Base-by-base conservation (phyloP, 2,113 vertebrate species). In the Gila orcuttii region DNA sequence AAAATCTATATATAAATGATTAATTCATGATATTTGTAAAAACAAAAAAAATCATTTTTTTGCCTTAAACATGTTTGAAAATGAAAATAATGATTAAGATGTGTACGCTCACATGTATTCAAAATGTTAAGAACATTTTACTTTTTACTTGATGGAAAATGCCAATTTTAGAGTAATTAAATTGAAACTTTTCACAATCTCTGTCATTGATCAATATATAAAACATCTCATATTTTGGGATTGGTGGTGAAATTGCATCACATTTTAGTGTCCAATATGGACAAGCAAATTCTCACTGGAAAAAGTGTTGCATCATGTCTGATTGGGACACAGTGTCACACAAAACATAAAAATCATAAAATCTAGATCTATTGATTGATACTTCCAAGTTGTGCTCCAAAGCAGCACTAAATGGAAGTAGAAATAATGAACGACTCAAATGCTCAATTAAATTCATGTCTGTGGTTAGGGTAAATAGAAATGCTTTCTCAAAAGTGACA, bases 401-500 rank as follows among this genome's bases (percentile, higher is more conserved):
- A 82, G 62, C 28, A 82, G 25, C 47, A 71, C 42, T 83, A 52
- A 71, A 73, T 25, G 33, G 21, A 73, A 52, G 50, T 6, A 52
- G 47, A 23, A 33, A 39, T 74, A 86, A 83, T 42, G 50, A 83
- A 83, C 66, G 59, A 33, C 73, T 80, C 62, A 78, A 59, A 85
- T 66, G 85, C 59, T 79, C 64, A 66, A 82, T 79, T 78, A 80
- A 79, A 64, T 78, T 64, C 83, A 64, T 77, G 73, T 89, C 62
- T 15, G 69, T 57, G 17, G 80, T 87, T 84, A 77, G 71, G 59
- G 74, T 85, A 83, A 87, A 83, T 83, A 87, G 60, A 87, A 79
- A 89, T 83, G 79, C 75, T 68, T 88, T 87, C 85, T 87, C 85
- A 84, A 85, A 90, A 85, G 89, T 90, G 89, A 89, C 88, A 86